Conservation (phyloP, 2,888 invertebrate species). For the Monochamus alternatus region DNA sequence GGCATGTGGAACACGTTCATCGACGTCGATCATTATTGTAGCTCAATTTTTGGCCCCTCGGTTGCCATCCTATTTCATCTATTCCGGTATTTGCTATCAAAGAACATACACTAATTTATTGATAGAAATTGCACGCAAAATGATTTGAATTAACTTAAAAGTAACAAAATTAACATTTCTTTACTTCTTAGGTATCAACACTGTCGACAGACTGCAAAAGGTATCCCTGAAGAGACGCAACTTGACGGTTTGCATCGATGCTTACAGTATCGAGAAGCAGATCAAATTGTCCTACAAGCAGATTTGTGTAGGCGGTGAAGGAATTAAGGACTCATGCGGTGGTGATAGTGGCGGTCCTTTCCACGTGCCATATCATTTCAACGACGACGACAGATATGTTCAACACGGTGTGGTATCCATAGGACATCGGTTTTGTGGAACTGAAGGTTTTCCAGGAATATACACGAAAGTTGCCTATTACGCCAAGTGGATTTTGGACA, state of each 20-base stretch:
- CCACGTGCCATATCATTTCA: conserved; percentile 42
- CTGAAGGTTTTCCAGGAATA: conserved; percentile 77
- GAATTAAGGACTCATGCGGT: conserved; percentile 76
- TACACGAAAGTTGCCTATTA: conserved; percentile 78
- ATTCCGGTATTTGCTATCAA: too few species aligned
- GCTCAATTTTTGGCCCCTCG: too few species aligned
- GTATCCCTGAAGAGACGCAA: not conserved
- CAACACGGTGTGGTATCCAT: conserved; percentile 73
- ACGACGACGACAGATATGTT: conserved; percentile 66
- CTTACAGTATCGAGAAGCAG: not conserved
- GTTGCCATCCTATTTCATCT: too few species aligned
- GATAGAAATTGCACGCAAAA: too few species aligned
- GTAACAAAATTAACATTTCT: too few species aligned
- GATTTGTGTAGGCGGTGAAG: conserved; percentile 78
- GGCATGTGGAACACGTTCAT: too few species aligned
- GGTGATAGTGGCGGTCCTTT: conserved; percentile 81
- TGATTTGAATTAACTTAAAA: too few species aligned
- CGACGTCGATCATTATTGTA: too few species aligned
- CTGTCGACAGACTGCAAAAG: conserved; percentile 12
- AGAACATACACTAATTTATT: too few species aligned
- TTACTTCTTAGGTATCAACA: conserved; percentile 2
- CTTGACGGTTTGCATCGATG: not conserved
- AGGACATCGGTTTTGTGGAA: conserved; percentile 67
- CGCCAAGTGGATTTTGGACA: conserved; percentile 76
- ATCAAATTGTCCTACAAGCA: conserved; percentile 64